Percentiles rank a stretch among this genome's conserved stretches.
These are phyloP conservation scores for Lerema accius DNA, from an alignment of 1,140 invertebrate species.

Conservation along the genomic window DNA sequence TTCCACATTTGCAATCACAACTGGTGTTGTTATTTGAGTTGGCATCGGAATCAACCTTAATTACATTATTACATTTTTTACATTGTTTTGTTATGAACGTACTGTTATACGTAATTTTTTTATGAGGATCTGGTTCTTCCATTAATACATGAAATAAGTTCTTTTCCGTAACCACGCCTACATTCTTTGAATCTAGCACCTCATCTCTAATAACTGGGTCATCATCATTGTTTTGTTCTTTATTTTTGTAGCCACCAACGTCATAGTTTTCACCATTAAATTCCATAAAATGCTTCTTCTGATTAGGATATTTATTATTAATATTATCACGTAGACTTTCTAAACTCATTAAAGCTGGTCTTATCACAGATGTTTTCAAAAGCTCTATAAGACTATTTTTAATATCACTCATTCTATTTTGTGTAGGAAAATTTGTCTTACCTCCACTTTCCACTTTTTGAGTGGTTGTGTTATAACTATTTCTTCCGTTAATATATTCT, in stretches of 20 bases:
- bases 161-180: too few species aligned
- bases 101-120: not conserved
- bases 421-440: not conserved
- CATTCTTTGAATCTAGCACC: too few species aligned
- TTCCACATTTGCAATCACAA: slow-evolving; percentile 23
- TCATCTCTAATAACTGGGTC: too few species aligned
- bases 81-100: not conserved
- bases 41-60: not conserved
- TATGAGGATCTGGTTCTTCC: not conserved
- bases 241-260: not conserved
- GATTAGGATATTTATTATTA: not conserved
- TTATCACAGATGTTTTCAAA: not conserved
- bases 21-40: not conserved
- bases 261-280: too few species aligned
- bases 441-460: not conserved
- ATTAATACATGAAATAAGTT: not conserved
- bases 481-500: not conserved
- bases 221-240: not conserved
- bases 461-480: not conserved
- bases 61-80: not conserved
- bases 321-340: not conserved
- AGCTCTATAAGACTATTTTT: not conserved
- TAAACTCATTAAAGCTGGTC: not conserved
- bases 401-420: not conserved
- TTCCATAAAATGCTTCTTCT: not conserved